Percentiles rank a stretch among this genome's conserved stretches.
phyloP scores from a whole-genome alignment of 2,797 vertebrate species.

The Apodemus agrarius region DNA sequence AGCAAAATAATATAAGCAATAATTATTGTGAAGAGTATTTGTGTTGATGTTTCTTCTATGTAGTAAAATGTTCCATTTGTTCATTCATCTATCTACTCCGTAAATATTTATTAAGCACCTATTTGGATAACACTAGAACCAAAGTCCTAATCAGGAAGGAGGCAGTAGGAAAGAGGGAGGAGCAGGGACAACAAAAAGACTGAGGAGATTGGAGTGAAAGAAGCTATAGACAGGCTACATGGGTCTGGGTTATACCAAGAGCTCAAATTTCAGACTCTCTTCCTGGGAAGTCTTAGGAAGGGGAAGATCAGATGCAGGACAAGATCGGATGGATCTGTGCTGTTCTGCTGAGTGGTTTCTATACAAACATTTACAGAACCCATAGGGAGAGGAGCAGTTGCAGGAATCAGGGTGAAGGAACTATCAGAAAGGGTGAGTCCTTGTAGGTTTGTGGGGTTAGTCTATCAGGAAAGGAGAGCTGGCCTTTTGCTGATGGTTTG shows the following conservation, averaged over 20 bases:
- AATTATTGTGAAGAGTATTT: background rate
- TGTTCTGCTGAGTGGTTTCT: background rate
- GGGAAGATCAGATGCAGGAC: background rate
- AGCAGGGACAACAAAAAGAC: background rate
- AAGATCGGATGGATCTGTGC: background rate
- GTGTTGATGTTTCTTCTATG: background rate
- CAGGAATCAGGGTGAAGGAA: background rate
- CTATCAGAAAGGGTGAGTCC: background rate
- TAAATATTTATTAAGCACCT: background rate
- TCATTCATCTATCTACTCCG: background rate
- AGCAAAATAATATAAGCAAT: background rate
- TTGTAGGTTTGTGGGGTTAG: background rate
- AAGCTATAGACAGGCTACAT: background rate
- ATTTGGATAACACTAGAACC: background rate
- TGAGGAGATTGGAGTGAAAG: background rate
- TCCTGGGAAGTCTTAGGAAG: background rate
- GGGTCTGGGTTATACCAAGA: background rate
- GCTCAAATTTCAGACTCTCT: background rate
- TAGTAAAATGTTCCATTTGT: background rate
- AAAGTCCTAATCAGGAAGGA: background rate
- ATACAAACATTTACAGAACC: background rate
- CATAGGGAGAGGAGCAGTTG: background rate
- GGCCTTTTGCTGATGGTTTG: background rate
- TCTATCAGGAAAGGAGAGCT: background rate
- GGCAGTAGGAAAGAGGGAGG: background rate